phyloP scores from a whole-genome alignment of 2,888 invertebrate genomes.

The Scaptomyza caliginosa region DNA sequence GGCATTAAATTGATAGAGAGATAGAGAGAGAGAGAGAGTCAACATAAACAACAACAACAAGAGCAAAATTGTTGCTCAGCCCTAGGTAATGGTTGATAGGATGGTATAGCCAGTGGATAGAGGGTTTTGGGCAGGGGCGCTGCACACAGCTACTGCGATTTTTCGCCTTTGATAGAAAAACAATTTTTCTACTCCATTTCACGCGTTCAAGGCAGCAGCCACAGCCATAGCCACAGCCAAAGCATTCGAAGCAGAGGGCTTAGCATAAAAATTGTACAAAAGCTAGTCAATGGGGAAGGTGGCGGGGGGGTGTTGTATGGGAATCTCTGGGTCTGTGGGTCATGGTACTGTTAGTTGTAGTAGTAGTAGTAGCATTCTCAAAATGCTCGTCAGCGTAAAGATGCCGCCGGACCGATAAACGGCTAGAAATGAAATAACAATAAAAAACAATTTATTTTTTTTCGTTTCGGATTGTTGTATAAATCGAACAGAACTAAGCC shows the following conservation, averaged over 20 bases:
- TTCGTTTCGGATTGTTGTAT: constrained; percentile 1
- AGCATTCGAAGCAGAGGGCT: constrained; percentile 26
- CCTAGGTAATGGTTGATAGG: constrained; percentile 25
- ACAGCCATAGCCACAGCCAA: constrained; percentile 14
- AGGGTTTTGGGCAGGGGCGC: neutral
- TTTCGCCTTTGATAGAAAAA: constrained; percentile 77
- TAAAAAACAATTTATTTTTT: constrained; percentile 68
- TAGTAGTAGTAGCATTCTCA: constrained; percentile 18
- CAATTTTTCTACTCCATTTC: constrained; percentile 81
- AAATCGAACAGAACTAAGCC: constrained; percentile 39
- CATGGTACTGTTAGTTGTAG: neutral
- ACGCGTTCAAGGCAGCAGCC: constrained; percentile 75
- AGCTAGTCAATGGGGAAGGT: neutral
- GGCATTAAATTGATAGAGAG: constrained; percentile 70
- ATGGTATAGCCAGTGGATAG: too few species aligned
- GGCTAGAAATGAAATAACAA: constrained; percentile 75
- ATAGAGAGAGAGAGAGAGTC: neutral
- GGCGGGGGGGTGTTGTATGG: neutral
- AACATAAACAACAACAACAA: constrained; percentile 49
- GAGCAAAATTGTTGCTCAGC: constrained; percentile 48
- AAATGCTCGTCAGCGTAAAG: constrained; percentile 66
- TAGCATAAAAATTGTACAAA: constrained; percentile 12
- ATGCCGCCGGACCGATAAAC: constrained; percentile 73
- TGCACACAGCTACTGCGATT: constrained; percentile 54
- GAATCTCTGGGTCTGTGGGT: neutral